phyloP scores from a whole-genome alignment of 2,888 invertebrate species.

The Teinopalpus imperialis region DNA sequence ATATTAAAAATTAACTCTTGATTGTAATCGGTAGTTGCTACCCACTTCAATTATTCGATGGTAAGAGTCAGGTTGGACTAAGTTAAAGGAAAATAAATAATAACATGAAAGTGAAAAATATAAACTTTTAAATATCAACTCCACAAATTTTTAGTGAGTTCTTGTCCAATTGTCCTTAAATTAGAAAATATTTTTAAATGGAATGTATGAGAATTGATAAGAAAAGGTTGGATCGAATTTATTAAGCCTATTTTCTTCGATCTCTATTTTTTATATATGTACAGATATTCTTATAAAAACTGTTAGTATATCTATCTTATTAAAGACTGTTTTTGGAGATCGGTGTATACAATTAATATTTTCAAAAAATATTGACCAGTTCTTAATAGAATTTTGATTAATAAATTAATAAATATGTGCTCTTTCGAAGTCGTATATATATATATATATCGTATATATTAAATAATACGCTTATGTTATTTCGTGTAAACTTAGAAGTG shows the following conservation, averaged over 20 bases:
- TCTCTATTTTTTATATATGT: slow-evolving; percentile 26
- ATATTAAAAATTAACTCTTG: no score
- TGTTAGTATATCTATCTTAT: slow-evolving; percentile 29
- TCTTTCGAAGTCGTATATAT: no score
- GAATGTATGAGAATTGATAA: slow-evolving; percentile 1
- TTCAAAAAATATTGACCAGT: slow-evolving; percentile 24
- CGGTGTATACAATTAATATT: slow-evolving; percentile 28
- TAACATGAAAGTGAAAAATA: no score
- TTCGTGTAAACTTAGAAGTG: no score
- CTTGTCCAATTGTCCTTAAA: not conserved
- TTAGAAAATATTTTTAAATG: slow-evolving; percentile 1
- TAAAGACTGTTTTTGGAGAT: slow-evolving; percentile 37
- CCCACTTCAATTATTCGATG: no score
- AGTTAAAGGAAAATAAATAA: no score
- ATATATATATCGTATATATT: no score
- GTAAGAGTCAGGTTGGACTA: no score
- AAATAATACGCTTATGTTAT: no score
- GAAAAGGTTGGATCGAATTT: slow-evolving; percentile 26
- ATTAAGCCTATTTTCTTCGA: slow-evolving; percentile 23
- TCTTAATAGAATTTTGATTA: no score
- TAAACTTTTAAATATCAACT: not conserved
- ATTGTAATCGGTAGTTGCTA: no score
- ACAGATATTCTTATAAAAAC: slow-evolving; percentile 18
- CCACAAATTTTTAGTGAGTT: not conserved
- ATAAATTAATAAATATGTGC: no score